Base-by-base conservation (phyloP, 2,113 vertebrate species). In the Cyprinus carpio region DNA sequence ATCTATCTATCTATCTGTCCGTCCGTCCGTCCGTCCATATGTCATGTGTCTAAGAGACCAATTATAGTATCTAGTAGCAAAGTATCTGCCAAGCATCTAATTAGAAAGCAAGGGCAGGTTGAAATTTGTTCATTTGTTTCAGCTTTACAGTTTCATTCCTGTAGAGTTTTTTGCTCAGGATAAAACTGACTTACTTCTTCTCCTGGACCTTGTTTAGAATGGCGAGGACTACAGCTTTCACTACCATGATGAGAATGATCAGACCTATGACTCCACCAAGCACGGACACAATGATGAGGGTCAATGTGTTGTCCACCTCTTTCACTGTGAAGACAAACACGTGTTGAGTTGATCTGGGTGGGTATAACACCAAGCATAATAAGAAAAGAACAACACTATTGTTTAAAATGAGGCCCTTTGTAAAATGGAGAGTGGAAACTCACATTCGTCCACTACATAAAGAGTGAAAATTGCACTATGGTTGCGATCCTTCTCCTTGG, bases 191-290 rank as follows among this genome's bases (percentile, higher is more conserved):
- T 98, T 92, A 99, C 98, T 97, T 99, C 88, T 98, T 96, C 16
- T 98, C 97, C 78, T 93, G 94, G 1, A 89, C 93, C 93, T 96
- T 97, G 91, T 94, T 93, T 86, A 98, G 93, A 90, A 97, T 91
- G 87, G 97, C 95, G 80, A 96, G 86, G 27, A 97, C 91, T 46
- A 97, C 88, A 62, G 95, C 96, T 93, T 98, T 99, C 90, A 96
- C 82, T 85, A 98, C 91, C 94, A 99, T 94, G 91, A 96, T 89
- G 82, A 97, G 84, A 90, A 99, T 91, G 62, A 96, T 91, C 75
- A 98, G 91, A 74, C 97, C 97, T 4, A 99, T 95, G 87, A 98
- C 90, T 15, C 97, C 98, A 0, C 98, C 98, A 64, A 97, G 91
- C 0, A 94, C 94, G 0, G 96, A 90, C 84, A 95, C 89, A 34